Evolutionary conservation across 1,140 invertebrate species (phyloP).

Genomic region (Kradibia gibbosae): DNA sequence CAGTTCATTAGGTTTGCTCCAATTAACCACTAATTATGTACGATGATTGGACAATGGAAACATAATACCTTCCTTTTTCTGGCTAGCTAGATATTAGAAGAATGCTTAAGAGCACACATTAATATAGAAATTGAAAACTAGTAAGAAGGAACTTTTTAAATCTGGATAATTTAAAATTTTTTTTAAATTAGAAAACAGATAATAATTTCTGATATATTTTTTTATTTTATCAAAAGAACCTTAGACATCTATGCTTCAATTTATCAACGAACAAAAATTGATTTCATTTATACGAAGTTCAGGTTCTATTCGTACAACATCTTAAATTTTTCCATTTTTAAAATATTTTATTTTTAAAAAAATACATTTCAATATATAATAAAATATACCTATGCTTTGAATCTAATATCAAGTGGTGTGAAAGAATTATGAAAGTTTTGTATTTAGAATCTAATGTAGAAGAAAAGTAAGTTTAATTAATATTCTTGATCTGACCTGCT

Average conservation of each 20-base stretch:
- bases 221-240: conserved; percentile 26
- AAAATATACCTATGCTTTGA: background rate
- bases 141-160: no score
- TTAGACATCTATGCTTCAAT: background rate
- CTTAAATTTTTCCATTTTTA: background rate
- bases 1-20: conserved; percentile 32
- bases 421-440: background rate
- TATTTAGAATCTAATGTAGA: background rate
- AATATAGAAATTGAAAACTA: no score
- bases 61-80: background rate
- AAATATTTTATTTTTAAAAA: background rate
- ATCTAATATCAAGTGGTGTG: no score
- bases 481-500: no score
- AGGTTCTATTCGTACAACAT: background rate
- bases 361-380: background rate
- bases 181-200: background rate
- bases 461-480: background rate
- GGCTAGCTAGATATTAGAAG: background rate
- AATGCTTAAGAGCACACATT: no score
- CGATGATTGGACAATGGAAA: background rate
- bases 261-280: conserved; percentile 17
- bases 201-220: conserved; percentile 1
- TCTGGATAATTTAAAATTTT: background rate
- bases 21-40: conserved; percentile 45
- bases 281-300: conserved; percentile 8